These are phyloP conservation scores for Agriotes lineatus DNA, from an alignment of 2,888 invertebrate species.

Conservation along the genomic window DNA sequence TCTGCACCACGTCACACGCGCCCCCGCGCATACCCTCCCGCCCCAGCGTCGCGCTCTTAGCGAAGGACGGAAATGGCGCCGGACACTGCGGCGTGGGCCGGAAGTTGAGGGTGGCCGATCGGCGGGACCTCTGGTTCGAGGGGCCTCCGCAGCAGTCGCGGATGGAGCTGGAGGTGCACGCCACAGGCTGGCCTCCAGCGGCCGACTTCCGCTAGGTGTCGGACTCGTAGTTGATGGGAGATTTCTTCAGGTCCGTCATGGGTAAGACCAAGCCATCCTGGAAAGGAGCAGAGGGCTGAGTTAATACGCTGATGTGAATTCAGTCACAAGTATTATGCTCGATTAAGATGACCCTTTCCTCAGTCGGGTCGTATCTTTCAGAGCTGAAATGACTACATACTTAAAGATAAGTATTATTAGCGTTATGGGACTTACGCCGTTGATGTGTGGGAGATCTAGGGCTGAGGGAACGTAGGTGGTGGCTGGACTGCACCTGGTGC, in stretches of 20 bases:
- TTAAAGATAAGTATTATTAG: too few species aligned
- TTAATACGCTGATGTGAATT: too few species aligned
- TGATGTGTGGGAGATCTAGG: conserved; percentile 69
- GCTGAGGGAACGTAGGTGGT: conserved; percentile 81
- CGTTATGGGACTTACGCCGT: conserved; percentile 68
- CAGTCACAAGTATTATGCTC: too few species aligned
- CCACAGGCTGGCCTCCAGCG: conserved; percentile 56
- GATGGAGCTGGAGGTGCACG: conserved; percentile 63
- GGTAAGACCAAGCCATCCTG: conserved; percentile 75
- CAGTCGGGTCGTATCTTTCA: too few species aligned
- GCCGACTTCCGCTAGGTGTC: conserved; percentile 68
- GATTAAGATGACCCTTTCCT: too few species aligned
- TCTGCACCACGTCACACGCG: conserved; percentile 90
- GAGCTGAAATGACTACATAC: too few species aligned
- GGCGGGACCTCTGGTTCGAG: conserved; percentile 58
- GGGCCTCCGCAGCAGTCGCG: conserved; percentile 65
- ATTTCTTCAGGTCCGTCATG: conserved; percentile 77
- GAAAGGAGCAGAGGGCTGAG: too few species aligned
- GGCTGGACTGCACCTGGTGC: conserved; percentile 80
- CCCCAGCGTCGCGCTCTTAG: conserved; percentile 55
- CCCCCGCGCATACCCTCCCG: conserved; percentile 74
- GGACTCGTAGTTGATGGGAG: conserved; percentile 71
- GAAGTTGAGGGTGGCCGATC: conserved; percentile 60
- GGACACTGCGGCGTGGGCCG: conserved; percentile 58
- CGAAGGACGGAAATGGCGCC: conserved; percentile 44